Conservation (phyloP, 2,113 vertebrate genomes). For the Numenius arquata region DNA sequence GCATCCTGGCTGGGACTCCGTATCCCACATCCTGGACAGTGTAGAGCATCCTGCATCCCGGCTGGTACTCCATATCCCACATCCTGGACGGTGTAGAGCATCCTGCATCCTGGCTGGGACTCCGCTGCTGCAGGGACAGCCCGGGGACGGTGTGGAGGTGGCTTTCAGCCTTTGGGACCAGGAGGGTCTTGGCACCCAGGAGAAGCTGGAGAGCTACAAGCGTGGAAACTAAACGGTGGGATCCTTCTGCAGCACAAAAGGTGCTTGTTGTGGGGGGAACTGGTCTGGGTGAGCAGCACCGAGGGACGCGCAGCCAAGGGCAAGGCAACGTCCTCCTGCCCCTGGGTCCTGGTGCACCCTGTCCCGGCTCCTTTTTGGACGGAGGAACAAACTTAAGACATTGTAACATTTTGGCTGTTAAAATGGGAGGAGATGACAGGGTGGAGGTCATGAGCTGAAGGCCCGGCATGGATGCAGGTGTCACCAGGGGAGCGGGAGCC, state of each 20-base stretch:
- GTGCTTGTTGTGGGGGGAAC: too few relatives aligned
- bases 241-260: rapidly evolving
- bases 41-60: background rate
- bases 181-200: background rate
- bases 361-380: background rate
- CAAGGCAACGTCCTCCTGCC: background rate
- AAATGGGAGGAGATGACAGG: rapidly evolving
- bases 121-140: background rate
- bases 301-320: rapidly evolving
- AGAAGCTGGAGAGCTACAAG: background rate
- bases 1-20: background rate
- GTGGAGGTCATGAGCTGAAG: rapidly evolving
- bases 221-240: rapidly evolving
- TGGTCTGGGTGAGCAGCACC: background rate
- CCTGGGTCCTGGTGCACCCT: background rate
- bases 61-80: background rate
- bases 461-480: rapidly evolving
- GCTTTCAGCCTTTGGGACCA: background rate
- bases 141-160: background rate
- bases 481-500: background rate
- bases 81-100: background rate
- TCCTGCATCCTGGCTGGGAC: too few relatives aligned
- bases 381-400: background rate
- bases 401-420: rapidly evolving
- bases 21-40: background rate